phyloP scores from a whole-genome alignment of 2,113 vertebrate species.

The Catharus bicknelli region DNA sequence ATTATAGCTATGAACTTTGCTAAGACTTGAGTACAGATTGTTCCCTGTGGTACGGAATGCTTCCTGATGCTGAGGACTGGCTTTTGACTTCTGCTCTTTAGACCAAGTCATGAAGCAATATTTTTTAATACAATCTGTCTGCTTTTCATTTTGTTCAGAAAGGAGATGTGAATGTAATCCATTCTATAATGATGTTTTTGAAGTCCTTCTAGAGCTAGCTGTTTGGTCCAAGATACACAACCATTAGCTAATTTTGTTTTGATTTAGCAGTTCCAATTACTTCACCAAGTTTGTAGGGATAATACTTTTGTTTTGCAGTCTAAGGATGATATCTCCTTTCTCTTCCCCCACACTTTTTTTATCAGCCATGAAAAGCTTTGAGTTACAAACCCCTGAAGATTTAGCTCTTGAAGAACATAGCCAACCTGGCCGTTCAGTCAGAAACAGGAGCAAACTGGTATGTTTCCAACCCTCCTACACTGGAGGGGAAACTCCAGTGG shows the following conservation, averaged over 20 bases:
- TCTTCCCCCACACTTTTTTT: neutral
- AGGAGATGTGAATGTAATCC: neutral
- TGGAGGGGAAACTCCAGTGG: neutral
- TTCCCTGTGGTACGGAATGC: neutral
- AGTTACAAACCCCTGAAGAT: neutral
- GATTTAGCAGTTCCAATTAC: neutral
- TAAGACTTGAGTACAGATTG: neutral
- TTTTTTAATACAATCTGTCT: neutral
- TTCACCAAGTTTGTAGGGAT: neutral
- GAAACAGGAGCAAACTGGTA: neutral
- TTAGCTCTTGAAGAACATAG: neutral
- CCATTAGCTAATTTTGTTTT: neutral
- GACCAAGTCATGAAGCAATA: neutral
- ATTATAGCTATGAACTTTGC: neutral
- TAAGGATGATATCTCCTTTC: neutral
- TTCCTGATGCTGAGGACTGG: neutral
- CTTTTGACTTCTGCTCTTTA: neutral
- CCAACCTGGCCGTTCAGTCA: neutral
- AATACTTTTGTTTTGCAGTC: neutral
- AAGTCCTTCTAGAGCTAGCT: neutral
- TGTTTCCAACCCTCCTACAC: accelerated
- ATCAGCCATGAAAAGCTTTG: neutral
- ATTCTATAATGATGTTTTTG: neutral
- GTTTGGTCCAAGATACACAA: neutral
- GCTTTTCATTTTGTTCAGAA: neutral